Percentiles rank a stretch among this genome's conserved stretches.
Evolutionary conservation across 1,140 invertebrate species (phyloP).

Genomic region (Scaptomyza pallida): DNA sequence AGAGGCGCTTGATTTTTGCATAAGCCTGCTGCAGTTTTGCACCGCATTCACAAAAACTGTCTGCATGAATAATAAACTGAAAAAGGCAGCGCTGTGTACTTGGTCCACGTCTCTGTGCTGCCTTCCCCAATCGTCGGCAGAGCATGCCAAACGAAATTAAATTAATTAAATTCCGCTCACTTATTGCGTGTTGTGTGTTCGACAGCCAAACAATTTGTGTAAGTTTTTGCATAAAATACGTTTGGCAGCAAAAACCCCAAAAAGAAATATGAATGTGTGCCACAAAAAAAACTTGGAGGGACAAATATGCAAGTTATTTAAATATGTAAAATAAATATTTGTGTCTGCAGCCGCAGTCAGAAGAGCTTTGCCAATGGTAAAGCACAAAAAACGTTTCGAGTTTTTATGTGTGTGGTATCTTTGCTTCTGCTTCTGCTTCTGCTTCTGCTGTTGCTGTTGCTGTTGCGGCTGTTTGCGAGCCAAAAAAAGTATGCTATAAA

Average conservation of each 20-base stretch:
- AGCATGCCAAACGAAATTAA: slow-evolving; percentile 59
- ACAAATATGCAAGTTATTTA: slow-evolving; percentile 72
- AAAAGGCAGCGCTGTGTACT: slow-evolving; percentile 17
- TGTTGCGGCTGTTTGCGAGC: background rate
- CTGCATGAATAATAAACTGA: slow-evolving; percentile 57
- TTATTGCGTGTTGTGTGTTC: slow-evolving; percentile 10
- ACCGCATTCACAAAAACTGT: slow-evolving; percentile 48
- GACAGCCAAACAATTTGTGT: slow-evolving; percentile 53
- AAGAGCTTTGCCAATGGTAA: slow-evolving; percentile 41
- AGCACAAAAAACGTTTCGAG: slow-evolving; percentile 31
- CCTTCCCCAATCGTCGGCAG: slow-evolving; percentile 11
- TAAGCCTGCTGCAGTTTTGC: slow-evolving; percentile 62
- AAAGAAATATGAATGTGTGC: slow-evolving; percentile 5
- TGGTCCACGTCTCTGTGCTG: background rate
- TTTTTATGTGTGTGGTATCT: slow-evolving; percentile 34
- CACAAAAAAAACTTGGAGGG: slow-evolving; percentile 20
- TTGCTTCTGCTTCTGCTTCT: background rate
- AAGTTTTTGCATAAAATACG: slow-evolving; percentile 12
- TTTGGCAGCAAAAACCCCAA: background rate
- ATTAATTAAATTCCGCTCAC: slow-evolving; percentile 72
- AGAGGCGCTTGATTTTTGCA: slow-evolving; percentile 64
- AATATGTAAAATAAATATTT: slow-evolving; percentile 80
- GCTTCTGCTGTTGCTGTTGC: too few species aligned
- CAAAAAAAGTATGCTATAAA: slow-evolving; percentile 14
- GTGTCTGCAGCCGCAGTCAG: slow-evolving; percentile 53